A percentile compares a stretch with the other conserved stretches of the same genome.
Evolutionary conservation across 1,140 invertebrate genomes (phyloP).

Genomic region (Asbolus verrucosus): DNA sequence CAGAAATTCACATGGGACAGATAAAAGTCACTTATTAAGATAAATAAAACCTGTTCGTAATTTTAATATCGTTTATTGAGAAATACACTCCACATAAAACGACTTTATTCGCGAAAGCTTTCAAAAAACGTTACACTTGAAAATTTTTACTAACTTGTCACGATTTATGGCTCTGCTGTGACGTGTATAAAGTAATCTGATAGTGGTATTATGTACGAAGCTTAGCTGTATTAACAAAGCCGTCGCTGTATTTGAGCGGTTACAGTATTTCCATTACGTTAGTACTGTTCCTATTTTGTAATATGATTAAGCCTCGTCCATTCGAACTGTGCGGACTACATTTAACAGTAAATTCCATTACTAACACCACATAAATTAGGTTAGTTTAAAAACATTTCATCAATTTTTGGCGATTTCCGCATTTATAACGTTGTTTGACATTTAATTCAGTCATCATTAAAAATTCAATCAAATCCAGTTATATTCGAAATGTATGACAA

Average conservation of each 20-base stretch:
- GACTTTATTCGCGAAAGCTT: conserved; percentile 18
- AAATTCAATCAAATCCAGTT: conserved; percentile 10
- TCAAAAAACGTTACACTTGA: conserved; percentile 7
- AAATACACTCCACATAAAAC: conserved; percentile 30
- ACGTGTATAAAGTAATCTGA: conserved; percentile 17
- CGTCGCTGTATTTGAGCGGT: conserved; percentile 17
- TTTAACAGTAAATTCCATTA: conserved; percentile 9
- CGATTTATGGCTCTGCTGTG: conserved; percentile 23
- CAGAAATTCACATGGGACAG: conserved; percentile 42
- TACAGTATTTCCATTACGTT: conserved; percentile 14
- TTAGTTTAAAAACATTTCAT: neutral
- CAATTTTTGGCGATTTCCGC: conserved; percentile 4
- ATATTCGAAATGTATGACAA: neutral
- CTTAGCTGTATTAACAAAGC: conserved; percentile 29
- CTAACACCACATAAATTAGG: conserved; percentile 8
- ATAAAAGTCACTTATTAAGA: conserved; percentile 50
- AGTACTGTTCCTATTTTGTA: conserved; percentile 4
- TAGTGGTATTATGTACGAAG: conserved; percentile 13
- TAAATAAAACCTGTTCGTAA: conserved; percentile 44
- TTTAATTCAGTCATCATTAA: conserved; percentile 4
- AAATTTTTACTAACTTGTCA: conserved; percentile 16
- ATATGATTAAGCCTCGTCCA: conserved; percentile 13
- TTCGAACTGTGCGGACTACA: conserved; percentile 3
- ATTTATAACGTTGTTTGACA: neutral
- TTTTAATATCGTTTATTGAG: conserved; percentile 43